Evolutionary conservation across 2,113 vertebrate species (phyloP), one percentile per base, ranked within the genome.

Genomic region (Prunella fulvescens): DNA sequence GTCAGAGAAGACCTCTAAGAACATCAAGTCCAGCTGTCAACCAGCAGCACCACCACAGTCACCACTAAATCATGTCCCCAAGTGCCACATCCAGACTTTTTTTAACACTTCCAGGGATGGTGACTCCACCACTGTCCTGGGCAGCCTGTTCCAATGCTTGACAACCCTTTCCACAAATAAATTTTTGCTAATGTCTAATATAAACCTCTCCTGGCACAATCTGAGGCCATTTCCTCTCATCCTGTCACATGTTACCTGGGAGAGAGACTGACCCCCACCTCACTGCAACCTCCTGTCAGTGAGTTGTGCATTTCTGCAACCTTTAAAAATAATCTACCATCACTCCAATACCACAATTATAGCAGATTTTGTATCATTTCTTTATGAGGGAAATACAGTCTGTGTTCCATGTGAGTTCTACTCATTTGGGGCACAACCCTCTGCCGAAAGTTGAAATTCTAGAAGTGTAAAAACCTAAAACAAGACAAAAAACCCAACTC

Each of bases 141-240:
- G 61, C 39, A 89, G 47, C 11, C 6, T 8, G 6, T 35, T 40
- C 24, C 47, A 82, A 2, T n/a, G 19, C 24, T 47, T 47, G 45
- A 22, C 14, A 22, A 67, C 7, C 5, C 13, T 7, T 47, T 47
- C 17, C 14, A 67, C 0, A 0, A 35, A 40, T 16, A 40, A 54
- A 19, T 35, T 54, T 67, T 22, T n/a, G 53, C 10, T 31, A 10
- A 40, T 51, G 6, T 53, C 29, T 6, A 25, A 53, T 15, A 24
- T 35, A 35, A 61, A 67, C 48, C 14, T 47, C 5, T 6, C 20
- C 54, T 67, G 61, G 47, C 2, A 12, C 24, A 69, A 67, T 29
- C 37, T 54, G 40, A 67, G 45, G 51, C 19, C 19, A 25, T 40
- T 74, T 74, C 23, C 23, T 44, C 33, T 88, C 39, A 51, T 29